Base-by-base conservation (phyloP, 1,140 invertebrate species). In the Argopecten irradians region DNA sequence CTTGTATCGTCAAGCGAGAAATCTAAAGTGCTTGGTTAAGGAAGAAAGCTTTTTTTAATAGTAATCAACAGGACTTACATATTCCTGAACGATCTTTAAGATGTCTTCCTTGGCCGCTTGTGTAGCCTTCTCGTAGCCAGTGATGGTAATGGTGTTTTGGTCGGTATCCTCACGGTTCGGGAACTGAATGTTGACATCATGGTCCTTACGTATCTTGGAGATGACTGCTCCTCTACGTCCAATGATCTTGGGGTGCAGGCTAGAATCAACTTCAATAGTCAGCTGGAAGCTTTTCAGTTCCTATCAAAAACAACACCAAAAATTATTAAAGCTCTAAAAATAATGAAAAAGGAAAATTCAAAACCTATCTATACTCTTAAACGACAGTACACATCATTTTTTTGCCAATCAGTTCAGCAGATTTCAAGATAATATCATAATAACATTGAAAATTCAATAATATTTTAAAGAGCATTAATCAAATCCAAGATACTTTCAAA, bases 231-330 rank as follows among this genome's bases (percentile, higher is more conserved):
- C 98, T 89, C 97, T 98, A 95, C 99, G 99, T 71, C 99, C 99
- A 94, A 99, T 99, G 82, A 99, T 97, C 94, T 98, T 98, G 94
- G 99, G 99, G 95, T 99, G 98, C 96, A 99, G 99, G 94, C 98
- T 97, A 94, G 99, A 98, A 95, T 98, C 99, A 92, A 99, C 99
- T 46, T 98, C 97, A 83, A 99, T 97, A 95, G 98, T 96, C 34
- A 96, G 93, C 89, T 98, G 97, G 95, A 97, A 98, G 89, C 98
- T 98, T 46, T 97, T 97, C 93, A 96, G 93, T 34, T 91, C 90
- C 93, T 95, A 89, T 83, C 0, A n/a, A 82, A 28, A 34, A 34
- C 5, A 83, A 87, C 3, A n/a, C 34, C 86, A 41, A 85, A 83
- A 35, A 55, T 32, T 13, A 22, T 85, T 32, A 85, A 85, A n/a